Evolutionary conservation across 2,888 invertebrate genomes (phyloP), one percentile per base, ranked within the genome.

Genomic region (Brachylomia viminalis): DNA sequence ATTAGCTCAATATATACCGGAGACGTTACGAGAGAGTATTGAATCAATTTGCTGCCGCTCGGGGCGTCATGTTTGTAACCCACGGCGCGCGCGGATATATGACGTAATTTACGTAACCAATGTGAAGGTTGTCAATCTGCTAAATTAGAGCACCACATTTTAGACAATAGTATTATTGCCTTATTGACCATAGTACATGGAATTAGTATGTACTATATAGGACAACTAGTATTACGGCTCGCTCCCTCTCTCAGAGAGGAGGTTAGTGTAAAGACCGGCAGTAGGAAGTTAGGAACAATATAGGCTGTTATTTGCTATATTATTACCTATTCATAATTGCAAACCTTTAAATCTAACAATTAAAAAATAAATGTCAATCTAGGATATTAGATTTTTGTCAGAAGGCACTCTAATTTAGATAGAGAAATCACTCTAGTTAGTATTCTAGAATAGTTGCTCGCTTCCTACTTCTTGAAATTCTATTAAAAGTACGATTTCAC

Each of bases 31-130:
- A 94, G 96, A 95, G 95, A 94, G 95, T 95, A 95, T 93, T 95
- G 95, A 94, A 94, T 95, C 95, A 93, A 94, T 95, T 95, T 94
- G 92, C 91, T 92, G 92, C 93, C 92, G 93, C 92, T 93, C 80
- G 93, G 91, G 93, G 94, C 94, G 92, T 93, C 94, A 92, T 93
- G 94, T 93, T 94, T 93, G 93, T 91, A 93, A 95, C 93, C 90
- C 93, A 86, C 84, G 84, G 89, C 91, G 91, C 92, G 93, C 92
- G 89, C 92, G 77, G 90, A 91, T 91, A 91, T 92, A 88, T 96
- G 95, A 96, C 92, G 95, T 95, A 96, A 96, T 94, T 96, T 95
- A 96, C 93, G 94, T 95, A 96, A 96, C 92, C 95, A 95, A 95
- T 95, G 94, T 95, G 95, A 95, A 95, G 95, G 95, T 95, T 94